Evolutionary conservation across 2,888 invertebrate species (phyloP), one percentile per base, ranked within the genome.

Genomic region (Ochlodes sylvanus): DNA sequence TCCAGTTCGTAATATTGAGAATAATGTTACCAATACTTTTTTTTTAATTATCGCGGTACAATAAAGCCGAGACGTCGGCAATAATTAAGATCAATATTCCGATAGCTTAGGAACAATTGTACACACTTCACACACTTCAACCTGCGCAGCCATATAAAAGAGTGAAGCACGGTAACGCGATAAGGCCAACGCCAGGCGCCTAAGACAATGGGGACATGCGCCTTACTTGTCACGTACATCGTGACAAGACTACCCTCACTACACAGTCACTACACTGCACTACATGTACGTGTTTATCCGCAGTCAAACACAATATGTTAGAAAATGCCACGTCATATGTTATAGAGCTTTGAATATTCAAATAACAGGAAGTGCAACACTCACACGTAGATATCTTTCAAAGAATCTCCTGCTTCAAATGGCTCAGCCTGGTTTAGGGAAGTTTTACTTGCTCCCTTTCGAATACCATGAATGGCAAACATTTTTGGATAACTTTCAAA

Each of bases 111-210:
- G 50, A 65, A 50, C 58, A 65, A 58, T 41, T 58, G 21, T 21
- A 50, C 58, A 52, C 52, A 32, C 65, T 27, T 41, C 34, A 41
- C 42, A 50, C 60, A 60, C 66, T 74, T 69, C 71, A 77, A 72
- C 72, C 74, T 75, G 73, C 72, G 79, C 79, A 82, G 81, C 77
- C 79, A 75, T 82, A 79, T 75, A 80, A 79, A 73, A 71, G 77
- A 79, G 72, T 74, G 73, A 76, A 72, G 55, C 69, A 73, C 66
- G 76, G 79, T 79, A 82, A 83, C 74, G 73, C 71, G 84, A 82
- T 83, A 83, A 83, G 77, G 76, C 75, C 63, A 69, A 58, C 77
- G 79, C 44, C 44, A 17, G 76, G 77, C 77, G 78, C 76, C 72
- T 67, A 73, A 82, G 79, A 85, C 84, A 84, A 84, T 79, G 74